phyloP scores from a whole-genome alignment of 1,140 invertebrate genomes.

The Zeugodacus cucurbitae region DNA sequence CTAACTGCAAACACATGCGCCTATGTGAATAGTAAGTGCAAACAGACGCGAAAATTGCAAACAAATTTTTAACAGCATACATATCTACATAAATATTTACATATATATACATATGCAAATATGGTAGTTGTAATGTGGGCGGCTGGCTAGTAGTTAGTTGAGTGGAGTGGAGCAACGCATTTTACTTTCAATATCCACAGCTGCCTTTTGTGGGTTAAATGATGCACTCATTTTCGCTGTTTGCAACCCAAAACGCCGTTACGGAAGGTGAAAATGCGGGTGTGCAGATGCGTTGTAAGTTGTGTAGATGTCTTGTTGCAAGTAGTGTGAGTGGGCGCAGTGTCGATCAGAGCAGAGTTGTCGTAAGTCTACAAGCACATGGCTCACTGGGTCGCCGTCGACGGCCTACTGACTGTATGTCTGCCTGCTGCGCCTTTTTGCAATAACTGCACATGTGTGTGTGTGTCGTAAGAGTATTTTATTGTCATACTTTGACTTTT shows the following conservation, averaged over 20 bases:
- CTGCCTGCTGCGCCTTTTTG: not conserved
- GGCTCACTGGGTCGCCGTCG: not conserved
- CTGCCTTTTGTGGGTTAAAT: slow-evolving; percentile 33
- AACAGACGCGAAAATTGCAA: slow-evolving; percentile 16
- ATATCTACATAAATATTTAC: not conserved
- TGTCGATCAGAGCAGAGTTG: not conserved
- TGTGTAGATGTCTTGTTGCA: not conserved
- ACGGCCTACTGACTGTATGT: not conserved
- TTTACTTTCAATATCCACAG: slow-evolving; percentile 22
- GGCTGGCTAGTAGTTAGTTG: not conserved
- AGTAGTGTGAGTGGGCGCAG: not conserved
- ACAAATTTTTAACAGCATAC: not conserved
- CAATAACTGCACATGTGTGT: not conserved
- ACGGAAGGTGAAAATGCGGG: not conserved
- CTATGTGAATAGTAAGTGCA: not conserved
- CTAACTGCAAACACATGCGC: not conserved
- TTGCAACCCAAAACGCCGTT: not conserved
- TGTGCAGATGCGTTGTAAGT: not conserved
- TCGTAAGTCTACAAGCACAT: not conserved
- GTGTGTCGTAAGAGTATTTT: not conserved
- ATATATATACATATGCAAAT: not conserved
- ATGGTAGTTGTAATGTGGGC: not conserved
- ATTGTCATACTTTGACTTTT: not conserved
- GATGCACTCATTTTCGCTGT: not conserved
- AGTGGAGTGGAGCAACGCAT: not conserved